These are phyloP conservation scores for Cryptoleucopteryx plumbea DNA, from an alignment of 2,113 vertebrate genomes.

Conservation along the genomic window DNA sequence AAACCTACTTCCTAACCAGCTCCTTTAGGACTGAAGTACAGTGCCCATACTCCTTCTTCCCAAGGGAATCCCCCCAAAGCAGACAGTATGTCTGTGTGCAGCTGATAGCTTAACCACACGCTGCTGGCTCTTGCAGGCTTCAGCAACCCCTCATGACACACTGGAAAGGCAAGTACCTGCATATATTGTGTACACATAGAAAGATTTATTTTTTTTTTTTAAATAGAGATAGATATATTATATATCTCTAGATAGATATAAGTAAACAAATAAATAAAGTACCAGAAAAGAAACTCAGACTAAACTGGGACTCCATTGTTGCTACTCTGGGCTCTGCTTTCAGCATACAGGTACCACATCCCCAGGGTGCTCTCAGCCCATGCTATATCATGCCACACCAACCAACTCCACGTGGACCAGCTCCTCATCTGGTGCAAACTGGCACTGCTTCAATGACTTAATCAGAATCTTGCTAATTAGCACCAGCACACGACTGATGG, in stretches of 20 bases:
- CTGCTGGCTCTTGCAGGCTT: background rate
- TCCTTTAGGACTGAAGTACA: background rate
- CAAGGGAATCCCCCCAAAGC: background rate
- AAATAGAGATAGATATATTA: background rate
- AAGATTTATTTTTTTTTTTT: background rate
- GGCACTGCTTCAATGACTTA: slow-evolving; percentile 22
- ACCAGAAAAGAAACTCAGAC: too few species aligned
- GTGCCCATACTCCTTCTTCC: background rate
- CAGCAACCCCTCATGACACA: background rate
- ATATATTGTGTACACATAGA: background rate
- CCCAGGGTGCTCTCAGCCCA: background rate
- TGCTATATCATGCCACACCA: fast-evolving
- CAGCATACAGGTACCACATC: background rate
- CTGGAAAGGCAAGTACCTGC: fast-evolving
- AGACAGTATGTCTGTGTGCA: background rate
- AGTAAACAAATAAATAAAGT: background rate
- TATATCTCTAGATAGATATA: too few species aligned
- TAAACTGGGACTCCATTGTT: background rate
- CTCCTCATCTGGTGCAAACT: background rate
- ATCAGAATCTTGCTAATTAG: slow-evolving; percentile 43
- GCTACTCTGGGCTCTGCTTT: background rate
- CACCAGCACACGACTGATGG: background rate
- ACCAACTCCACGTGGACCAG: background rate
- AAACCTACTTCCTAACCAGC: background rate
- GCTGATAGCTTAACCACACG: background rate